phyloP scores from a whole-genome alignment of 2,797 vertebrate species.

The Calcarius lapponicus region DNA sequence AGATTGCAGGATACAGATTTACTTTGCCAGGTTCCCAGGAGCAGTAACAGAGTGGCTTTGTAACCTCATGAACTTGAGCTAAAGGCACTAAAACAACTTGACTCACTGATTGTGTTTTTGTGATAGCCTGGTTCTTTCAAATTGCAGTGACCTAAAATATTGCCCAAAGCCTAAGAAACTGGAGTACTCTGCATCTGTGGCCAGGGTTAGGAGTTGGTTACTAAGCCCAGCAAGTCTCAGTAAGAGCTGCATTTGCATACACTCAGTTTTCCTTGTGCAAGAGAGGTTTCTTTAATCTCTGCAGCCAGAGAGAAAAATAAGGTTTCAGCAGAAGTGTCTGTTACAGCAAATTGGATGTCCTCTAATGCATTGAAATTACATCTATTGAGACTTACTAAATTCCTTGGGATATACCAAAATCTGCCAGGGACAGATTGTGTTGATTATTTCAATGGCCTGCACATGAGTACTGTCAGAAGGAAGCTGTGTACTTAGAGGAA shows the following conservation, averaged over 20 bases:
- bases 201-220: neutral
- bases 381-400: neutral
- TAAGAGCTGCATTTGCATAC: neutral
- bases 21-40: neutral
- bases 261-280: neutral
- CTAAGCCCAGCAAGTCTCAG: neutral
- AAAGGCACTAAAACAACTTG: neutral
- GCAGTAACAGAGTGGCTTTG: neutral
- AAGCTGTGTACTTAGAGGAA: neutral
- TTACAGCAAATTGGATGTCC: neutral
- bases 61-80: neutral
- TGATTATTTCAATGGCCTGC: neutral
- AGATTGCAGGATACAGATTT: neutral
- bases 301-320: neutral
- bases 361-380: neutral
- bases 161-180: neutral
- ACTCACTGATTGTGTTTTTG: neutral
- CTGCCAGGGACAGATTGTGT: neutral
- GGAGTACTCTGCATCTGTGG: neutral
- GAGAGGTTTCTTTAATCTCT: neutral
- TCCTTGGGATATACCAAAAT: neutral
- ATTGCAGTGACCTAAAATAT: neutral
- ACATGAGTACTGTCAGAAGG: neutral
- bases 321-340: constrained; percentile 6
- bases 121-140: neutral